Conservation (phyloP, 2,797 vertebrate genomes). For the Chrosomus eos region DNA sequence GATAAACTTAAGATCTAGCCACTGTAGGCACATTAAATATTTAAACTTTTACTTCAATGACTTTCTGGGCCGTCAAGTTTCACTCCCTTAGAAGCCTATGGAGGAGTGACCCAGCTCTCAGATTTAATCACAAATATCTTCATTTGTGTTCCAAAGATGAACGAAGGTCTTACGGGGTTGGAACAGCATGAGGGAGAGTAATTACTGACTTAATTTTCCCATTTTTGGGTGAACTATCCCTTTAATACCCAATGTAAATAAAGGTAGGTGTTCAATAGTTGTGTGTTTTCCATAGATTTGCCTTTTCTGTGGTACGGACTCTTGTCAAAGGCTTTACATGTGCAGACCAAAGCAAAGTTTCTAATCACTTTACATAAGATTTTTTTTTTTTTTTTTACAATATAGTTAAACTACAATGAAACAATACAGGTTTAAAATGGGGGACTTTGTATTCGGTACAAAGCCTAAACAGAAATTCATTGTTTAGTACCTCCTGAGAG, state of each 20-base stretch:
- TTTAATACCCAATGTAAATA: not conserved
- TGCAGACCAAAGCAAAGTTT: not conserved
- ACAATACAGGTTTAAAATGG: not conserved
- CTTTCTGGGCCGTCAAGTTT: no score
- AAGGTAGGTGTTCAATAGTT: not conserved
- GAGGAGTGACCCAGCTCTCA: no score
- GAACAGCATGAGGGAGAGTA: no score
- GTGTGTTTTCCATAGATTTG: not conserved
- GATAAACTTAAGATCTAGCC: no score
- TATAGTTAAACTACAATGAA: not conserved
- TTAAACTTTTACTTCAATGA: no score
- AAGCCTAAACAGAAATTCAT: not conserved
- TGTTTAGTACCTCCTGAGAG: constrained; percentile 79
- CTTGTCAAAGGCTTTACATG: not conserved
- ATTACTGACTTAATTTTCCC: no score
- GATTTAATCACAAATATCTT: no score
- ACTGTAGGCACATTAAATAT: no score
- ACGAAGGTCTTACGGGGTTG: no score
- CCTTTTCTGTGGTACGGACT: not conserved
- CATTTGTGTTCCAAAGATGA: no score
- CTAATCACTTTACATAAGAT: not conserved
- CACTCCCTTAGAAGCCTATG: no score
- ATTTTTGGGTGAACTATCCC: no score
- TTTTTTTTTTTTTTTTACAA: not conserved
- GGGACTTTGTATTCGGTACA: not conserved